A percentile compares a stretch with the other conserved stretches of the same genome.
phyloP scores from a whole-genome alignment of 2,797 vertebrate genomes.

The Coccyzus lansbergi region DNA sequence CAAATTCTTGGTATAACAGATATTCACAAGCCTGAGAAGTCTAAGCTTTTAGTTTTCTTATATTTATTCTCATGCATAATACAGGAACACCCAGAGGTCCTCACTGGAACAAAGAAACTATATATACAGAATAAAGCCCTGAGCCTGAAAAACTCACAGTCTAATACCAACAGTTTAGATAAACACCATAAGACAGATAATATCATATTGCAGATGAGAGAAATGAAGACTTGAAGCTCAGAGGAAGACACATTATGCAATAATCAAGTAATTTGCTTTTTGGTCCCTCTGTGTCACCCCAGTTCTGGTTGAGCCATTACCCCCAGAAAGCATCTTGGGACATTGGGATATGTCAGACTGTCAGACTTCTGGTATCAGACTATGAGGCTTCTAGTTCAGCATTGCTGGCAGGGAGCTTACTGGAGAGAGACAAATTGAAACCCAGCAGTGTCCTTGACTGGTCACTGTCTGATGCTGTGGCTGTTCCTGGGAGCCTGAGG shows the following conservation, averaged over 20 bases:
- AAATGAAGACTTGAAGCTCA: not conserved
- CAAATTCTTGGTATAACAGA: not conserved
- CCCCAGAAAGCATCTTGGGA: not conserved
- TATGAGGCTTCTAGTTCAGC: no score
- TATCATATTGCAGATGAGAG: not conserved
- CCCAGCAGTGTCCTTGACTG: not conserved
- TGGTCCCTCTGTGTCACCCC: fast-evolving
- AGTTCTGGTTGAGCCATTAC: not conserved
- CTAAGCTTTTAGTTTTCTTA: not conserved
- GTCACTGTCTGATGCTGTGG: not conserved
- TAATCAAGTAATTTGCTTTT: fast-evolving
- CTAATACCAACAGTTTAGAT: not conserved
- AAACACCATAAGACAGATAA: not conserved
- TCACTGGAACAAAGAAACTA: not conserved
- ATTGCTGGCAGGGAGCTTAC: not conserved
- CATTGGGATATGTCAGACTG: fast-evolving
- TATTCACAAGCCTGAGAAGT: not conserved
- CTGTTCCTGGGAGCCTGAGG: not conserved
- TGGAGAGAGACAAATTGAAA: not conserved
- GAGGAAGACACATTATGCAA: not conserved
- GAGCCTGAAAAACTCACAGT: not conserved
- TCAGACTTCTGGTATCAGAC: not conserved
- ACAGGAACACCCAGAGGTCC: not conserved
- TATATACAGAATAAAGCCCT: not conserved
- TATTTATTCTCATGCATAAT: not conserved